Evolutionary conservation across 2,888 invertebrate genomes (phyloP).

Genomic region (Pegoplata infirma): DNA sequence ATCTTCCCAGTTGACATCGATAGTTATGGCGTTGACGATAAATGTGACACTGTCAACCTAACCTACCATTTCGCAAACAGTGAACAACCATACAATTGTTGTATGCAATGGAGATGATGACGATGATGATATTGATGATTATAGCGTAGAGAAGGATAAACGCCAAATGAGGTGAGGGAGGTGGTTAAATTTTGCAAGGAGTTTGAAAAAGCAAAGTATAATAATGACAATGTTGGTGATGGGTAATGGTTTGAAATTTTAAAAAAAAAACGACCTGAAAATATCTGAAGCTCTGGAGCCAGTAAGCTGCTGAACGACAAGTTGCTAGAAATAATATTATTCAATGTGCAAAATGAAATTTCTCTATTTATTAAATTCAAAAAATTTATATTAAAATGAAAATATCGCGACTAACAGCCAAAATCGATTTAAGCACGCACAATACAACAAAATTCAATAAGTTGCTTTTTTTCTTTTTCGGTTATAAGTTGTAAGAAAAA

Average conservation of each 20-base stretch:
- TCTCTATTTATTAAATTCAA: not conserved
- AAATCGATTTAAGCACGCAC: slow-evolving; percentile 60
- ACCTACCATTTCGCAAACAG: slow-evolving; percentile 43
- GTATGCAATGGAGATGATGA: slow-evolving; percentile 12
- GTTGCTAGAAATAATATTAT: slow-evolving; percentile 38
- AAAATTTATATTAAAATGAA: slow-evolving; percentile 32
- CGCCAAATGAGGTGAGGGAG: not conserved
- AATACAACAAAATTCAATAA: slow-evolving; percentile 37
- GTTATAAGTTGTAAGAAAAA: slow-evolving; percentile 7
- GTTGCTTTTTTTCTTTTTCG: slow-evolving; percentile 1
- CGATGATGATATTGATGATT: not conserved
- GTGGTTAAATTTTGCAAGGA: not conserved
- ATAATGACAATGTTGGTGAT: not conserved
- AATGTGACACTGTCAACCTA: slow-evolving; percentile 57
- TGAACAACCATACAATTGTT: slow-evolving; percentile 36
- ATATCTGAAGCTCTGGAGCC: slow-evolving; percentile 32
- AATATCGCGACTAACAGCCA: slow-evolving; percentile 54
- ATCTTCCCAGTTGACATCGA: slow-evolving; percentile 62
- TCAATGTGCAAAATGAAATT: slow-evolving; percentile 5
- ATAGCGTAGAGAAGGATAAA: slow-evolving; percentile 3
- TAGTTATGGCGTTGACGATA: slow-evolving; percentile 61
- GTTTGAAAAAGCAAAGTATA: not conserved
- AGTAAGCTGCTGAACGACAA: slow-evolving; percentile 31
- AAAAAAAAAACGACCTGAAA: slow-evolving; percentile 13
- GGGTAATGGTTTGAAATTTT: not conserved